Evolutionary conservation across 2,888 invertebrate genomes (phyloP), one percentile per base, ranked within the genome.

Genomic region (Adelphocoris suturalis): DNA sequence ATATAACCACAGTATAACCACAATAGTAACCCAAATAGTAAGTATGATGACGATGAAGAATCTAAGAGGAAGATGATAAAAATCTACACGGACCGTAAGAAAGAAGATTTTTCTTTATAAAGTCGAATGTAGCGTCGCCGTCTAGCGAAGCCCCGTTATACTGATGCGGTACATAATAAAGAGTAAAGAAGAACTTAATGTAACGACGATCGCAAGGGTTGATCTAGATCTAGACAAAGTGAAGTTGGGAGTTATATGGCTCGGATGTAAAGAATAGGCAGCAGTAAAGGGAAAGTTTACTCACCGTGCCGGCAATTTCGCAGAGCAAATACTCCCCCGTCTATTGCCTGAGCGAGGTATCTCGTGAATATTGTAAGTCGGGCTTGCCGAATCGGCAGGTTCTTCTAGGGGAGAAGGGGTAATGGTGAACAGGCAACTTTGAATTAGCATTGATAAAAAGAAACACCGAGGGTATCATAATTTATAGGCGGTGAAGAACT

Each of bases 161-260:
- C 7, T 2, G 7, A 37, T 2, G 7, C 2, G 37, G 7, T 37
- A 37, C 37, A 37, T 7, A 37, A 57, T 57, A 57, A 57, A 57
- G n/a, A 57, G 57, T 57, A 16, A 16, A 57, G 57, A 55, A 14
- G 57, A 57, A 57, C 57, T 57, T 57, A 16, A 57, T n/a, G 57
- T 57, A 57, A 57, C 16, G 16, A n/a, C n/a, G 16, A 16, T 57
- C n/a, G 57, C n/a, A n/a, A 7, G n/a, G n/a, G 57, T 57, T n/a
- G 57, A 57, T 57, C 57, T n/a, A 57, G 57, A 57, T 57, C 57
- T n/a, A n/a, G 57, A 57, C n/a, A 7, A n/a, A 57, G 57, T n/a
- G 57, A n/a, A 57, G 57, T 57, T 57, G 57, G 57, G n/a, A 57
- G 57, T 57, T 57, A 57, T 57, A 57, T 57, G 57, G 57, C 16